Base-by-base conservation (phyloP, 2,797 vertebrate genomes). In the Geotrypetes seraphini region DNA sequence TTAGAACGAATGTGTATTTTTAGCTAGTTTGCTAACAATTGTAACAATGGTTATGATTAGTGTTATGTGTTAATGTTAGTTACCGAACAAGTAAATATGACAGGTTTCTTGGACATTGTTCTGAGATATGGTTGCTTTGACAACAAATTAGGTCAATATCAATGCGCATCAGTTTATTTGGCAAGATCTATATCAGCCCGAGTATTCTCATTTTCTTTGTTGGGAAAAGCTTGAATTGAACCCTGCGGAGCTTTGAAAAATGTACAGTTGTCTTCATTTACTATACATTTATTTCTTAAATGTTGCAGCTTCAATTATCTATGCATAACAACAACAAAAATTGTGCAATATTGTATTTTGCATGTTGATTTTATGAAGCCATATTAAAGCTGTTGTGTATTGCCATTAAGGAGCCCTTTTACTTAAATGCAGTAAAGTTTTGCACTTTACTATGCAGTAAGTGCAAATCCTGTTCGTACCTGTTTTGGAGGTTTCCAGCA, bases 91-190 rank as follows among this genome's bases (percentile, higher is more conserved):
- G 19, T 23, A 33, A 30, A 35, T 29, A 25, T 35, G 3, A 33
- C 43, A 24, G 18, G 33, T 50, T 18, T 39, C 27, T 33, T n/a
- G n/a, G 22, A 52, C 25, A 46, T 43, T 7, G 12, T 16, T 36
- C 45, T 36, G 33, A 41, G 10, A 35, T 47, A 12, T 32, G 56
- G n/a, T 44, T 47, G 23, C 36, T 34, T 41, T 53, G 18, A 37
- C 59, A 49, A 33, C 12, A 30, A 26, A 9, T 19, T 27, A 41
- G 43, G 40, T 37, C 21, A 53, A 39, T 37, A 21, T 22, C 21
- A 17, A 9, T 16, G 16, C 29, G 12, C 50, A 25, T 33, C 51
- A 49, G 12, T 55, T 19, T 32, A 24, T 21, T 30, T 22, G 33
- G 43, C 45, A 15, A 40, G 32, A 38, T 23, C 25, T 26, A 28